These are phyloP conservation scores for Spongia lamella DNA, from an alignment of 37 sponge, comb jelly and placozoan genomes.

Conservation along the genomic window DNA sequence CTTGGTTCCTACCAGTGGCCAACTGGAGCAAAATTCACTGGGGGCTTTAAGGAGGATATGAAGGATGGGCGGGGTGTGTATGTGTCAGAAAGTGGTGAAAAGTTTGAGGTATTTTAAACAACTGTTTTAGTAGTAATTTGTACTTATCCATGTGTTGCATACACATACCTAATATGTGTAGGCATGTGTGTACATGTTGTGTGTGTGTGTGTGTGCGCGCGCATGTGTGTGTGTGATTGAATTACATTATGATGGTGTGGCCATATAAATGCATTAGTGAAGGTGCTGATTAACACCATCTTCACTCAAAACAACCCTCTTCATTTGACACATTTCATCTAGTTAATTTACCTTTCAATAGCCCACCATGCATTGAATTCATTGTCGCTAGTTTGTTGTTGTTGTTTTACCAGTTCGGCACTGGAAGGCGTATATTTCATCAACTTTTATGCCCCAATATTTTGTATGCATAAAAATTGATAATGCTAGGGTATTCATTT, in stretches of 20 bases:
- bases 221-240: background rate
- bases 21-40: conserved; percentile 68
- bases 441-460: no score
- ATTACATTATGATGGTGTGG: background rate
- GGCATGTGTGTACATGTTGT: no score
- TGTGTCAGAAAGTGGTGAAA: conserved; percentile 61
- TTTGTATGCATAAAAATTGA: no score
- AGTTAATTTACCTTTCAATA: no score
- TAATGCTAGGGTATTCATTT: no score
- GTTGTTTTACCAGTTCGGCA: no score
- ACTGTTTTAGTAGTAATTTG: background rate
- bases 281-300: background rate
- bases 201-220: no score
- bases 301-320: no score
- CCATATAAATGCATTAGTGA: background rate
- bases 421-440: no score
- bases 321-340: no score
- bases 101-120: conserved; percentile 79
- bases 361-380: no score
- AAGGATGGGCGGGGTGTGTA: conserved; percentile 77
- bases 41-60: conserved; percentile 55
- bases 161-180: no score
- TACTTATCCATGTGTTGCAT: background rate
- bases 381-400: background rate
- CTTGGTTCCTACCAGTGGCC: conserved; percentile 82